Evolutionary conservation across 1,140 invertebrate genomes (phyloP), one percentile per base, ranked within the genome.

Genomic region (Spodoptera frugiperda): DNA sequence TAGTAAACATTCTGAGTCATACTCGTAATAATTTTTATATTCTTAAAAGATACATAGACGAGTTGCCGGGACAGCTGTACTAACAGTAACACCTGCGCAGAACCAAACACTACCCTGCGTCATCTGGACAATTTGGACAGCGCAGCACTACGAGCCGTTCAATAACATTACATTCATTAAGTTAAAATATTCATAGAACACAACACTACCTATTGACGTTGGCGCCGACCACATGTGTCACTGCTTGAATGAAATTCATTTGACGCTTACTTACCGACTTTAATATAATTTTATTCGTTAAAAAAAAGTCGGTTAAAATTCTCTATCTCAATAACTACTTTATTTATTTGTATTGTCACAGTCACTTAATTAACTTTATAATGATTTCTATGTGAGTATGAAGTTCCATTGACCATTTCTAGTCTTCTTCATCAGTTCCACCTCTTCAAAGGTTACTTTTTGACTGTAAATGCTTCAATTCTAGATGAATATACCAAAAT

Each of bases 121-220:
- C 89, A 91, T 88, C 59, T 65, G 77, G 81, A 78, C 80, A 85
- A 89, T 90, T 90, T 89, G 67, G 84, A 88, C 80, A 82, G 78
- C 82, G 81, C 77, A 82, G 61, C 72, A 59, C 11, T 33, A 8
- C 54, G 17, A 0, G 15, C 70, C 78, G 81, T 82, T 84, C 76
- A 83, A 86, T 87, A 90, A 85, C 81, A 86, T 85, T 79, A 82
- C 78, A 79, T 75, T 87, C 81, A 87, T 86, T 85, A 85, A 84
- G 68, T 54, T 78, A 83, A 82, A 79, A 73, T 86, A 82, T 86
- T 86, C 81, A 79, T 78, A 46, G 72, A 21, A 65, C 55, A 78
- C 79, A 73, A 49, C 44, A 80, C 65, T 19, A 75, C 44, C 30
- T 25, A 49, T 48, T 83, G 84, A 87, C 84, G 82, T 89, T 76